These are phyloP conservation scores for Chamaetylas fuelleborni DNA, from an alignment of 2,113 vertebrate species.

Conservation along the genomic window DNA sequence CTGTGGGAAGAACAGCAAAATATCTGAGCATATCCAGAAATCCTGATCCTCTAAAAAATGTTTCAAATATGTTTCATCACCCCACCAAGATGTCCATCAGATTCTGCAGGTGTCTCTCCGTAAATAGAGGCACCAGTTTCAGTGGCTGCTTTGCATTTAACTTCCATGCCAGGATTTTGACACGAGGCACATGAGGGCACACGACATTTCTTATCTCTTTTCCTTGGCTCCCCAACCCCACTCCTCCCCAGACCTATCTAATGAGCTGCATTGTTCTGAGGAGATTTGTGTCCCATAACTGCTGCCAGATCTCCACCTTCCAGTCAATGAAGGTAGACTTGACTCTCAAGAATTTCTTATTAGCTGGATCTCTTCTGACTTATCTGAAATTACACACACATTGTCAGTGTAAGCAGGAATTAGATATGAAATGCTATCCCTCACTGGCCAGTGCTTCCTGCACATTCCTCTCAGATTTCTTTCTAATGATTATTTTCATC, in stretches of 20 bases:
- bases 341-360: not conserved
- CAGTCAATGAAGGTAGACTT: not conserved
- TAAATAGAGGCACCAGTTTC: not conserved
- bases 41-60: not conserved
- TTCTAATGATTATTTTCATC: not conserved
- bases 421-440: not conserved
- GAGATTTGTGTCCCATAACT: not conserved
- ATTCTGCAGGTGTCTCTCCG: not conserved
- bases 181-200: not conserved
- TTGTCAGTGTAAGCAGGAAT: not conserved
- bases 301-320: not conserved
- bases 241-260: not conserved
- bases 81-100: not conserved
- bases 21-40: not conserved
- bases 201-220: not conserved
- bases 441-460: not conserved
- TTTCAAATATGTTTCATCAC: not conserved
- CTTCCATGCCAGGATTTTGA: not conserved
- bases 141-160: not conserved
- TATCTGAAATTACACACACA: not conserved
- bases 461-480: not conserved
- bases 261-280: not conserved
- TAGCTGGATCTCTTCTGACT: not conserved
- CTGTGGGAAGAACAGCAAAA: not conserved
- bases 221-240: not conserved